Evolutionary conservation across 2,113 vertebrate species (phyloP), one percentile per base, ranked within the genome.

Genomic region (Thomomys bottae): DNA sequence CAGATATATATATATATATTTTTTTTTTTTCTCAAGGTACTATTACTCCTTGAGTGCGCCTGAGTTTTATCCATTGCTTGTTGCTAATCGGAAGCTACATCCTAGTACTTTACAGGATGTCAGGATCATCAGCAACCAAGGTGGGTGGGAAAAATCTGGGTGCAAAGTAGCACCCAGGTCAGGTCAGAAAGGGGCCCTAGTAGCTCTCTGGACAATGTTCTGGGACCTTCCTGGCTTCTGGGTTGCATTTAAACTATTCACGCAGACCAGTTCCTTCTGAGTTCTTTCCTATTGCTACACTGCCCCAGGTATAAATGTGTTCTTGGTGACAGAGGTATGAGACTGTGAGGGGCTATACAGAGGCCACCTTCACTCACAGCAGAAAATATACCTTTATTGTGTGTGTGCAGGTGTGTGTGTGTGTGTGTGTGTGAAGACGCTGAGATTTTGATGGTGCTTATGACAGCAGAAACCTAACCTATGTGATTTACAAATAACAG

Each of bases 91-190:
- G 34, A 77, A 36, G 54, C 21, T 42, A 66, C 30, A 34, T 59
- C 28, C 7, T 4, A 8, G 18, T 45, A 76, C 42, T 34, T 26
- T 61, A 20, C 0, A 24, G 10, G 14, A 4, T 18, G 6, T 9
- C 7, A 7, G 1, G 3, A 30, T 15, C n/a, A 20, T 79, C 34
- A 15, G 45, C 28, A 17, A 26, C 26, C 6, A 11, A 64, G 0
- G 28, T 18, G 4, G 40, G 10, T 14, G 34, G 28, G 30, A 64
- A 23, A 23, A 59, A 26, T 11, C 20, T 8, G 32, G 54, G 54
- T 12, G 0, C 0, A 61, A 6, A 66, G 20, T 32, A 8, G 7
- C 18, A 5, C 0, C n/a, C n/a, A n/a, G 18, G 28, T 1, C 1
- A 2, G 32, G 59, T 6, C 10, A 14, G 14, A 6, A 17, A 14